Conservation (phyloP, 2,113 vertebrate species). For the Podocnemis expansa region DNA sequence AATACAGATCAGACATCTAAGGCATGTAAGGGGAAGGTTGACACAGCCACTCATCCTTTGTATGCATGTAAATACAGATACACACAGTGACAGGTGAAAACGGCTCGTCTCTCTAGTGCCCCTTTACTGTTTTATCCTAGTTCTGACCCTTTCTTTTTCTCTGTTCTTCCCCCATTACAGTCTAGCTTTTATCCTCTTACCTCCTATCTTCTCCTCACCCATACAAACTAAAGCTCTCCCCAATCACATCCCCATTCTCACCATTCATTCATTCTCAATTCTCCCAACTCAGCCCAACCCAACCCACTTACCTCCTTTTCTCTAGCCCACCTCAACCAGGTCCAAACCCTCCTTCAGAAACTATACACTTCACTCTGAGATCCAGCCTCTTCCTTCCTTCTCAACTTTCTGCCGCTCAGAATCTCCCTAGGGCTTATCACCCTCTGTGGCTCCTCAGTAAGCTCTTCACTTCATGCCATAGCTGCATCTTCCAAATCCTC, state of each 20-base stretch:
- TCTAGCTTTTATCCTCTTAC: background rate
- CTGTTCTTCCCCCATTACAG: background rate
- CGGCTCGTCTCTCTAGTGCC: background rate
- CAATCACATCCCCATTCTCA: fast-evolving
- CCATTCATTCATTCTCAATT: background rate
- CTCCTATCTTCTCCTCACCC: background rate
- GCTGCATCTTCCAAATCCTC: background rate
- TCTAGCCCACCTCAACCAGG: background rate
- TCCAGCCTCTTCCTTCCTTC: background rate
- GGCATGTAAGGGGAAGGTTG: conserved; percentile 18
- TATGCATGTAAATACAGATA: background rate
- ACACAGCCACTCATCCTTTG: conserved; percentile 24
- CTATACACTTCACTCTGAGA: background rate
- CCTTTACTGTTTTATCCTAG: background rate
- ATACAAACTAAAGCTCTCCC: background rate
- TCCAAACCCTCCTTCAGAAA: background rate
- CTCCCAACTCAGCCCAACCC: background rate
- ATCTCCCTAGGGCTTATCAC: background rate
- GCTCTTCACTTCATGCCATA: background rate
- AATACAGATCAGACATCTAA: background rate
- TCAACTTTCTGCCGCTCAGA: background rate
- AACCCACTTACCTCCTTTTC: background rate
- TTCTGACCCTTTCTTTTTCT: background rate
- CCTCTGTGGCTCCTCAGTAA: background rate
- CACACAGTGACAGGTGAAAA: background rate